A percentile compares a stretch with the other conserved stretches of the same genome.
Conservation (phyloP, 2,113 vertebrate species). For the Noturus placidus region DNA sequence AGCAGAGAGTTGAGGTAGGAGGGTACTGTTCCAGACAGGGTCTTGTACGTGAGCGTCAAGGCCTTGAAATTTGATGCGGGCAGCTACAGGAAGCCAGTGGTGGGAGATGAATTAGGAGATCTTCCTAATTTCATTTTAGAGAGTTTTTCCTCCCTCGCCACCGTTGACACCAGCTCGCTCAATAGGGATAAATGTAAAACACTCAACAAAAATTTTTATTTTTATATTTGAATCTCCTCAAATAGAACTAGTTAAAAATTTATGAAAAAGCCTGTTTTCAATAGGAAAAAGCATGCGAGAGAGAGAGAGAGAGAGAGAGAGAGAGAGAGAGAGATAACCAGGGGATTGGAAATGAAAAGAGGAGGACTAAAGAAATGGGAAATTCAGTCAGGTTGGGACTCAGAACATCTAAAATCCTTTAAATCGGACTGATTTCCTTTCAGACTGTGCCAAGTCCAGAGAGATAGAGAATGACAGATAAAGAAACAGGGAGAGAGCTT, state of each 20-base stretch:
- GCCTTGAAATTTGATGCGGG: no score
- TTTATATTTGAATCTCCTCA: not conserved
- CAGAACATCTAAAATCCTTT: conserved; percentile 49
- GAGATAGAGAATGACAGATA: conserved; percentile 38
- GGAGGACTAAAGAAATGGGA: conserved; percentile 46
- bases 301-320: not conserved
- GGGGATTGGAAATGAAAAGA: conserved; percentile 41
- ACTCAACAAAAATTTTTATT: no score
- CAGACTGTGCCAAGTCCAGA: conserved; percentile 18
- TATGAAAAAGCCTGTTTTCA: not conserved
- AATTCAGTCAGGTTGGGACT: conserved; percentile 42
- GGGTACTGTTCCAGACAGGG: no score
- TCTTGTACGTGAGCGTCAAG: no score
- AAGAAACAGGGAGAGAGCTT: conserved; percentile 14
- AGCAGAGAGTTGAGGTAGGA: no score
- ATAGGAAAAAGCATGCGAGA: not conserved
- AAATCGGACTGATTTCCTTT: conserved; percentile 49
- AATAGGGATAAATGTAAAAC: not conserved
- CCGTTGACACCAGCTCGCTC: no score
- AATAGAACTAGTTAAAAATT: not conserved
- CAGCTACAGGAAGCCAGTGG: no score
- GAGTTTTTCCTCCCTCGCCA: no score
- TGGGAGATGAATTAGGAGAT: no score
- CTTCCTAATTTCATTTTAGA: no score
- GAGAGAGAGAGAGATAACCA: not conserved